These are phyloP conservation scores for Eupithecia inturbata DNA, from an alignment of 2,888 invertebrate species.

Conservation along the genomic window DNA sequence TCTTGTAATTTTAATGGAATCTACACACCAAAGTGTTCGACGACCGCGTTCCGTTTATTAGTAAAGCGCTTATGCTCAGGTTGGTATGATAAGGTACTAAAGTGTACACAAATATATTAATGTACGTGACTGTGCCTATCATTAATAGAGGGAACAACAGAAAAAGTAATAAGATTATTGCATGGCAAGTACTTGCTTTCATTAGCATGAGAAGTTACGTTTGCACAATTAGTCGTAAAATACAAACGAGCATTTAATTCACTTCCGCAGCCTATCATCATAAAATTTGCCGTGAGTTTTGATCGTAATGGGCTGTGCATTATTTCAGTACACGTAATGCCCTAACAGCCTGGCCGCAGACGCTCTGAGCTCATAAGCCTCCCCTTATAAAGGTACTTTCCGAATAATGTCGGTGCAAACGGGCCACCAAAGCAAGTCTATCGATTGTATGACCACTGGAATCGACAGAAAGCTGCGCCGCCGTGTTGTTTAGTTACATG, in stretches of 20 bases:
- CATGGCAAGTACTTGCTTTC: neutral
- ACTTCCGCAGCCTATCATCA: constrained; percentile 35
- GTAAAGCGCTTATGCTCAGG: too few relatives aligned
- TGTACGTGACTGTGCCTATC: neutral
- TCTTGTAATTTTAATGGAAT: too few relatives aligned
- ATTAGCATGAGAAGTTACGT: neutral
- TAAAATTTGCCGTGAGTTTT: constrained; percentile 58
- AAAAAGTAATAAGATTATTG: neutral
- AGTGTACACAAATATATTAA: neutral
- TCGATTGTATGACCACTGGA: neutral
- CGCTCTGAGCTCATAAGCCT: constrained; percentile 56
- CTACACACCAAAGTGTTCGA: too few relatives aligned
- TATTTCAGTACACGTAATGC: constrained; percentile 47
- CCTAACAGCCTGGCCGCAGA: constrained; percentile 57
- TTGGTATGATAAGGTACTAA: neutral
- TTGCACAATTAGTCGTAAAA: constrained; percentile 28
- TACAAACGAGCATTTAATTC: constrained; percentile 29
- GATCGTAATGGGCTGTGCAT: constrained; percentile 54
- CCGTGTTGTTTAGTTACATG: too few relatives aligned
- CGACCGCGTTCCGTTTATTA: too few relatives aligned
- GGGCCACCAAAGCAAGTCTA: neutral
- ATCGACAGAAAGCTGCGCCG: neutral
- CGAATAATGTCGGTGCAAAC: constrained; percentile 47
- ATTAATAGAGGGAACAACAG: neutral
- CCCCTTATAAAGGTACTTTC: constrained; percentile 59